These are phyloP conservation scores for Eufriesea mexicana DNA, from an alignment of 1,140 invertebrate species.

Conservation along the genomic window DNA sequence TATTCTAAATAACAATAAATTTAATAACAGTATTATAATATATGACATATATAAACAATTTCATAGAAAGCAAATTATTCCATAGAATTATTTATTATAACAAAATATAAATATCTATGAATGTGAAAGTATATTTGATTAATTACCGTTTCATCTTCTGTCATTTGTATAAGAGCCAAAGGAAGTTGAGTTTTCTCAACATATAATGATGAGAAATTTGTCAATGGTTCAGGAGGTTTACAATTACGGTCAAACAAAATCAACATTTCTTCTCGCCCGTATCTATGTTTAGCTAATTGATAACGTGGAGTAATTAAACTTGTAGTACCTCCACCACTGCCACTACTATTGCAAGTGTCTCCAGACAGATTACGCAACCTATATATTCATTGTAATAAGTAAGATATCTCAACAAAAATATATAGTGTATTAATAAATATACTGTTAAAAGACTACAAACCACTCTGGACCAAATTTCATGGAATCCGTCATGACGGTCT, in stretches of 20 bases:
- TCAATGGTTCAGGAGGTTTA: conserved; percentile 86
- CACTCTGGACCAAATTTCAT: conserved; percentile 90
- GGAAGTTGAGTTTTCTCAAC: conserved; percentile 90
- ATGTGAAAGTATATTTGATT: neutral
- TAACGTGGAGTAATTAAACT: conserved; percentile 81
- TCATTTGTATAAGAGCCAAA: conserved; percentile 88
- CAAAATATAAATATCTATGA: neutral
- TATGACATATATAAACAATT: neutral
- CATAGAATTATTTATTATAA: neutral
- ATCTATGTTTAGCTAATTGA: conserved; percentile 89
- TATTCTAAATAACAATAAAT: too few relatives aligned
- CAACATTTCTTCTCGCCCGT: conserved; percentile 94
- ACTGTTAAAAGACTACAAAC: conserved; percentile 70
- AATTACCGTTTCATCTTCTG: conserved; percentile 91
- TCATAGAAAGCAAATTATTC: conserved; percentile 1
- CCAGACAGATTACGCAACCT: conserved; percentile 86
- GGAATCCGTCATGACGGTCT: conserved; percentile 86
- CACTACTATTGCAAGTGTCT: conserved; percentile 79
- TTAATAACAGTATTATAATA: neutral
- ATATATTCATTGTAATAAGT: neutral
- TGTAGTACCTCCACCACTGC: conserved; percentile 78
- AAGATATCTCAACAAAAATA: neutral
- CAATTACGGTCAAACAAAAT: conserved; percentile 89
- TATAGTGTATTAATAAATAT: too few relatives aligned
- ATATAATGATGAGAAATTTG: conserved; percentile 86